Evolutionary conservation across 2,113 vertebrate genomes (phyloP).

Genomic region (Mus pahari): DNA sequence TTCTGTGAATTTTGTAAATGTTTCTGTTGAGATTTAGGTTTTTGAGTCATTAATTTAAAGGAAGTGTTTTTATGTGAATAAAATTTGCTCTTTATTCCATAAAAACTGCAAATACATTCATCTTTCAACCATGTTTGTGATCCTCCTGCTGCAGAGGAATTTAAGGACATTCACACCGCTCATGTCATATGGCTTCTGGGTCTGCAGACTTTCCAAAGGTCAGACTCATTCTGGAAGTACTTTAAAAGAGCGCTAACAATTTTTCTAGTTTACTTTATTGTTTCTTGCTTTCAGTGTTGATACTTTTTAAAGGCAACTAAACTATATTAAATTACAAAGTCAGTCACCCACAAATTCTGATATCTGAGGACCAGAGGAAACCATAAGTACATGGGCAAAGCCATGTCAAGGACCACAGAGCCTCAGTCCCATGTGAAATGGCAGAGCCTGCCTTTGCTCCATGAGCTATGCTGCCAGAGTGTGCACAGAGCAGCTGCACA

Average conservation of each 20-base stretch:
- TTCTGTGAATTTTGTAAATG: slow-evolving; percentile 13
- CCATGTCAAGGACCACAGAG: not conserved
- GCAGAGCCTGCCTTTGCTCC: not conserved
- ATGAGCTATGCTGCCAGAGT: not conserved
- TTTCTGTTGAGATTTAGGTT: not conserved
- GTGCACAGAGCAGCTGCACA: not conserved
- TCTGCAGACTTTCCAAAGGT: not conserved
- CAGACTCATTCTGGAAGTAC: not conserved
- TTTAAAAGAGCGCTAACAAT: not conserved
- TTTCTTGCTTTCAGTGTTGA: not conserved
- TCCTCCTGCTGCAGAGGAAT: slow-evolving; percentile 17
- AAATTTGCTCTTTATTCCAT: slow-evolving; percentile 44
- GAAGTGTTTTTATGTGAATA: not conserved
- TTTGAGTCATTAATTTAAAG: not conserved
- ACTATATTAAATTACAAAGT: not conserved
- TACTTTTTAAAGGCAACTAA: not conserved
- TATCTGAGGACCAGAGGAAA: not conserved
- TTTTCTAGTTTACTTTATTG: not conserved
- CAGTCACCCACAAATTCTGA: not conserved
- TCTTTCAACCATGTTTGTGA: not conserved
- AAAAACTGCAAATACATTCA: slow-evolving; percentile 19
- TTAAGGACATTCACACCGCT: not conserved
- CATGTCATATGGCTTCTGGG: not conserved
- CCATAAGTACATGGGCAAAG: not conserved
- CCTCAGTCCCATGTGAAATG: not conserved